Percentiles rank a stretch among this genome's conserved stretches.
Evolutionary conservation across 92 coral and sea anemone genomes (phyloP).

Genomic region (Micromussa lordhowensis): DNA sequence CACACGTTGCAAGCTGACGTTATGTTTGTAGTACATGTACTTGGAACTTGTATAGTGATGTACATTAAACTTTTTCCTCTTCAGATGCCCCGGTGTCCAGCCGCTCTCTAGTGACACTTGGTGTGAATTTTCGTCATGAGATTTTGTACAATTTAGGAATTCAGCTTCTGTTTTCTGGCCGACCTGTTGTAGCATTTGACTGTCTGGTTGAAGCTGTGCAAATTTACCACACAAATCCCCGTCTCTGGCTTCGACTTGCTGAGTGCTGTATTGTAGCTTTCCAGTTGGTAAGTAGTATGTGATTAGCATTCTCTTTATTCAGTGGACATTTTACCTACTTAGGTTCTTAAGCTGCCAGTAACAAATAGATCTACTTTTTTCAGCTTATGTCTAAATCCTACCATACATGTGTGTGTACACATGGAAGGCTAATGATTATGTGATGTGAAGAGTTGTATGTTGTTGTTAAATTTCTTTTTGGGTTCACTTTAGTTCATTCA

Average conservation of each 20-base stretch:
- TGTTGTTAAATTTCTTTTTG: not conserved
- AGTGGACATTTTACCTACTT: not conserved
- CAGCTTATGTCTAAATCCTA: too few relatives aligned
- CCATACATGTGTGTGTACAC: too few relatives aligned
- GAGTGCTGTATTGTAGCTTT: constrained; percentile 96
- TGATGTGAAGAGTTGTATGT: too few relatives aligned
- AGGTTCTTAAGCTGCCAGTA: too few relatives aligned
- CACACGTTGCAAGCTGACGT: not conserved
- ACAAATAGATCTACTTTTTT: too few relatives aligned
- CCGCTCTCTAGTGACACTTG: constrained; percentile 80
- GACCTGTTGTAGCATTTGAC: constrained; percentile 94
- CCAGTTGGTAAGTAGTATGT: constrained; percentile 76
- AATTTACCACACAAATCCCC: constrained; percentile 92
- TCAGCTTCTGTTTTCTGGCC: constrained; percentile 90
- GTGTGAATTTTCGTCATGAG: constrained; percentile 89
- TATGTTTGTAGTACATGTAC: not conserved
- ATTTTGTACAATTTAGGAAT: constrained; percentile 95
- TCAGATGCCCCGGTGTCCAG: constrained; percentile 81
- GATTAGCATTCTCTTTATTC: not conserved
- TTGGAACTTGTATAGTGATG: not conserved
- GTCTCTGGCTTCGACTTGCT: constrained; percentile 97
- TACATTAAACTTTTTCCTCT: not conserved
- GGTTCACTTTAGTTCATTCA: not conserved
- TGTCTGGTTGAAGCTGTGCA: constrained; percentile 96
- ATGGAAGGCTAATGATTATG: not conserved